Evolutionary conservation across 2,888 invertebrate species (phyloP).

Genomic region (Octodonta nipae): DNA sequence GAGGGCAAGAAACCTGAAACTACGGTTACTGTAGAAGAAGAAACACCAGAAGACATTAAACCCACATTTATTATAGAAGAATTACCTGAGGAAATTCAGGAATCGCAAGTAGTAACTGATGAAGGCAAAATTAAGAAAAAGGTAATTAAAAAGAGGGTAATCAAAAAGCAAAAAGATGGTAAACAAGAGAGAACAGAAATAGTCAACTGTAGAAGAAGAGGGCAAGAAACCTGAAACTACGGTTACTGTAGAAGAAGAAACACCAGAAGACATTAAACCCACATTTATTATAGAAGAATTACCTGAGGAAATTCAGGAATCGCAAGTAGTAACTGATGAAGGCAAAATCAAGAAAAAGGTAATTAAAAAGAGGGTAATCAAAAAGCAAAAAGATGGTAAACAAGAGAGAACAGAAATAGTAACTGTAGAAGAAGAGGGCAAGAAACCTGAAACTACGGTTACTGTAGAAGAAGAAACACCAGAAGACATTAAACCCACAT

Average conservation of each 20-base stretch:
- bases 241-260: slow-evolving; percentile 17
- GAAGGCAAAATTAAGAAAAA: slow-evolving; percentile 19
- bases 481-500: slow-evolving; percentile 20
- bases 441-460: slow-evolving; percentile 17
- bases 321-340: slow-evolving; percentile 18
- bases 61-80: slow-evolving; percentile 25
- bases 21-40: slow-evolving; percentile 22
- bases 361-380: slow-evolving; percentile 21
- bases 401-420: slow-evolving; percentile 22
- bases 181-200: slow-evolving; percentile 32
- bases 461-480: slow-evolving; percentile 17
- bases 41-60: slow-evolving; percentile 20
- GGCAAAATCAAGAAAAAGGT: slow-evolving; percentile 26
- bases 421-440: slow-evolving; percentile 27
- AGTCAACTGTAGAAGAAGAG: slow-evolving; percentile 17
- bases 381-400: slow-evolving; percentile 22
- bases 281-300: slow-evolving; percentile 21
- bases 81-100: slow-evolving; percentile 27
- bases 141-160: slow-evolving; percentile 30
- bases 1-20: slow-evolving; percentile 32
- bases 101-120: slow-evolving; percentile 20
- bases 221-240: slow-evolving; percentile 24
- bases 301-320: slow-evolving; percentile 13
- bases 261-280: slow-evolving; percentile 13
- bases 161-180: slow-evolving; percentile 32